Evolutionary conservation across 2,888 invertebrate genomes (phyloP), one percentile per base, ranked within the genome.

Genomic region (Chouioia cunea): DNA sequence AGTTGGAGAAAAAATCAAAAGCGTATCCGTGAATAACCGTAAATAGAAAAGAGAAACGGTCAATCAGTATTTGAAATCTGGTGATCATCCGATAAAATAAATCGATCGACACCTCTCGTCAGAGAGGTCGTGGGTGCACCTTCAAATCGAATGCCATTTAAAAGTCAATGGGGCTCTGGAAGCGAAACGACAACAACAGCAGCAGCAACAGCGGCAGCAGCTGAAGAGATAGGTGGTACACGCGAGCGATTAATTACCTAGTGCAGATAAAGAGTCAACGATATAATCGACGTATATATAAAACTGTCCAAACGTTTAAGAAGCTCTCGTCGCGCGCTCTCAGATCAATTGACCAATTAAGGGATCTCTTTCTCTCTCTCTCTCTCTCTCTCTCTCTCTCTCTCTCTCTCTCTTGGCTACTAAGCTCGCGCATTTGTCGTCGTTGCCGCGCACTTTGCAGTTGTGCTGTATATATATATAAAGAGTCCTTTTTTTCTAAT

Each of bases 311-410:
- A 10, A 10, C 6, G 36, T n/a, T n/a, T n/a, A 36, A 36, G 36
- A 50, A 50, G 20, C 50, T 70, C 60, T 68, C 10, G 62, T 56
- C 48, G 57, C 56, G 62, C 64, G 63, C 16, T 15, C 70, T 52
- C 65, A 66, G 65, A 73, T 73, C 70, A 73, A 73, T 73, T 73
- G 73, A 68, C 73, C 73, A 73, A 73, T 73, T 73, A 73, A 73
- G 70, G 36, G 67, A 70, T 73, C 27, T 64, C 53, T 36, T 36
- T n/a, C n/a, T n/a, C n/a, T n/a, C n/a, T n/a, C n/a, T n/a, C n/a
- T n/a, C n/a, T n/a, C n/a, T n/a, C n/a, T n/a, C n/a, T n/a, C n/a
- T n/a, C n/a, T n/a, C n/a, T n/a, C n/a, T n/a, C n/a, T n/a, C n/a
- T n/a, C n/a, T n/a, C n/a, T n/a, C n/a, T n/a, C n/a, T n/a, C n/a